Base-by-base conservation (phyloP, 1,140 invertebrate species). In the Tetranychus urticae region DNA sequence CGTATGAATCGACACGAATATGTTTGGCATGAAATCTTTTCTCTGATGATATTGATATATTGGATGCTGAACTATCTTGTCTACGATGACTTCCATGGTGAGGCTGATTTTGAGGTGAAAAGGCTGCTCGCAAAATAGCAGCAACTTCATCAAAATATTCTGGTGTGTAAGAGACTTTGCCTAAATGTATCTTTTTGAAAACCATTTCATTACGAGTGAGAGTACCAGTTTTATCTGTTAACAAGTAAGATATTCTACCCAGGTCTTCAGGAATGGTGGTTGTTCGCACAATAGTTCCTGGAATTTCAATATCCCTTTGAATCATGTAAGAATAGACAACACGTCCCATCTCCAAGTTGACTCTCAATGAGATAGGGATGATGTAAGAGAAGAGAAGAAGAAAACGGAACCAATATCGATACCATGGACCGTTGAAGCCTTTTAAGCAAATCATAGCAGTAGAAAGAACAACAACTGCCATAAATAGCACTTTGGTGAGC, bases 121-220 rank as follows among this genome's bases (percentile, higher is more conserved):
- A 70, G 34, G 68, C 67, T 7, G 67, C 69, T 58, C 62, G 52
- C 42, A 72, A 59, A 60, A 71, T 69, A 4, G 65, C 57, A 35
- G 62, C 63, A 54, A 72, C 66, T 75, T 90, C 85, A 71, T 88
- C 81, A 75, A 93, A 92, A 35, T 85, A 85, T 67, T 91, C 86
- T 56, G 82, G 78, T 45, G 84, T 80, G 71, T 87, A 94, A 36
- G 86, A 82, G 2, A 85, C 85, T 54, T 86, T 89, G 4, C 88
- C 90, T 1, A 96, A 71, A 71, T 94, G 90, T 4, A 97, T 75
- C 67, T 88, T 86, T 69, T 93, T 93, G 68, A 97, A 91, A 2
- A 93, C 83, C 96, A 98, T 99, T 70, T 93, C 91, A 74, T 99
- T 99, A 72, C 96, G 90, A 0, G 96, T 99, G 4, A 98, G 75